phyloP scores from a whole-genome alignment of 2,113 vertebrate species.

The Meriones unguiculatus region DNA sequence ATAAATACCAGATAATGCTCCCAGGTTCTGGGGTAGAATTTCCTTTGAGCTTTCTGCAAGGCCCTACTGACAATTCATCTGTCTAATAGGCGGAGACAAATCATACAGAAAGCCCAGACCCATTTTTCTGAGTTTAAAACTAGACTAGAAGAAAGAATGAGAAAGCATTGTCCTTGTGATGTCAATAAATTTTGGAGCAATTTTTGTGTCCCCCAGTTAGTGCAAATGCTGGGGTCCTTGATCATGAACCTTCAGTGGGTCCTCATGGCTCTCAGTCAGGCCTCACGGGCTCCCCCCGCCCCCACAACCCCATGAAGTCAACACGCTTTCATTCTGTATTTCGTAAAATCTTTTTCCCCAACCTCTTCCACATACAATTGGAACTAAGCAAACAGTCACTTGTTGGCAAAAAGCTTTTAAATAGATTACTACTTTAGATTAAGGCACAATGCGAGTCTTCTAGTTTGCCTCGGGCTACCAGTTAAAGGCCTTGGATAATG shows the following conservation, averaged over 20 bases:
- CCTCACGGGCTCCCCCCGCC: background rate
- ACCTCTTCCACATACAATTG: background rate
- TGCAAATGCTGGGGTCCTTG: background rate
- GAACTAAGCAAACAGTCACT: background rate
- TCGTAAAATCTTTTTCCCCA: background rate
- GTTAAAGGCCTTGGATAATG: slow-evolving; percentile 44
- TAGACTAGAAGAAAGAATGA: slow-evolving; percentile 32
- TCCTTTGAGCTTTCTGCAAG: background rate
- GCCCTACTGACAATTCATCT: background rate
- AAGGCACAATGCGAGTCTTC: background rate
- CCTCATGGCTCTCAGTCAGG: background rate
- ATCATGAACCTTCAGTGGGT: background rate
- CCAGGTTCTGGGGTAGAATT: background rate
- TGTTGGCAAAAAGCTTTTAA: slow-evolving; percentile 7
- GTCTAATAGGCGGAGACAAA: background rate
- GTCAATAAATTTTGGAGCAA: background rate
- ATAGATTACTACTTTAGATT: background rate
- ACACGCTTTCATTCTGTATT: background rate
- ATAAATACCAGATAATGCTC: background rate
- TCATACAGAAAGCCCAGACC: background rate
- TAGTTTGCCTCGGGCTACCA: background rate
- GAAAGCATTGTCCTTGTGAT: slow-evolving; percentile 5
- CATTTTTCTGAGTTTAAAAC: slow-evolving; percentile 28
- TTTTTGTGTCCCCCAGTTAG: background rate
- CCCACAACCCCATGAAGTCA: background rate